Base-by-base conservation (phyloP, 2,888 invertebrate species). In the Drosophila nr. fundita region DNA sequence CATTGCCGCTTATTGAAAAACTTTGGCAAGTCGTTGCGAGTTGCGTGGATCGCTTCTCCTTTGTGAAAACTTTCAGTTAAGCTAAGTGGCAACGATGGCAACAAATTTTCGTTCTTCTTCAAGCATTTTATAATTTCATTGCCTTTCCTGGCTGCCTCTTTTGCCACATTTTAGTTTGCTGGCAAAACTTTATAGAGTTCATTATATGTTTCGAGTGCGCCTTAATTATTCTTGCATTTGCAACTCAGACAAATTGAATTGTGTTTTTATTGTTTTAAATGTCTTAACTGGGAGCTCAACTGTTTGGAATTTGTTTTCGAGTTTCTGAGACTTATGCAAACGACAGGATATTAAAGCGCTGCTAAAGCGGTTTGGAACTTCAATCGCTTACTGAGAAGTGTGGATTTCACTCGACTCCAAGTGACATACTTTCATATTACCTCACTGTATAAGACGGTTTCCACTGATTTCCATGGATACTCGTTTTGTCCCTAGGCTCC, bases 1-100 rank as follows among this genome's bases (percentile, higher is more conserved):
- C 64, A 80, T 52, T 70, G 50, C 64, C 21, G 64, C 76, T 78
- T 76, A 80, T 78, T 78, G 71, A 71, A 80, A 78, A 78, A 78
- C 76, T 80, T 78, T 75, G 79, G 50, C 54, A 38, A 67, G 48
- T 58, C 61, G 50, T 53, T 52, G 52, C 54, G 61, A 57, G 50
- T 53, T 52, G 52, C 54, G 61, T 55, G 68, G 58, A 57, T 69
- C 60, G 45, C 61, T 48, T 49, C 50, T 38, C 54, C 64, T 63
- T 58, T 38, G 30, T 48, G 48, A 32, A 75, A 78, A 78, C 66
- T 78, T 78, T 76, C 42, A 29, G 53, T 77, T 70, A 67, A 65
- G 68, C 13, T 50, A 50, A 42, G 57, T 57, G 40, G 8, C 54
- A 54, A 36, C 29, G 55, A 55, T 66, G 67, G 61, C 61, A 80